Conservation (phyloP, 2,888 invertebrate genomes). For the Lithophane socia region DNA sequence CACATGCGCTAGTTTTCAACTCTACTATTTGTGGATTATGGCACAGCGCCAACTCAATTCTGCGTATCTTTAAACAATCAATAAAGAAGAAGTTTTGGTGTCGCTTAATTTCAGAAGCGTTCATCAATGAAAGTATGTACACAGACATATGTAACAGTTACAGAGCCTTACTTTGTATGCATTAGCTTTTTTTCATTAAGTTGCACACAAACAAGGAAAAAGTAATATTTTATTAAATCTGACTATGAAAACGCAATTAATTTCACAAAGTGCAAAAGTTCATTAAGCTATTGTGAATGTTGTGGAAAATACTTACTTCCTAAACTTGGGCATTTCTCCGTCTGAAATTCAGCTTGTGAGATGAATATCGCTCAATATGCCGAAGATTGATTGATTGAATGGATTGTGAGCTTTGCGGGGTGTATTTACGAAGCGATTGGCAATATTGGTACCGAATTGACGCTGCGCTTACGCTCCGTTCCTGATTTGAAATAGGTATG, state of each 20-base stretch:
- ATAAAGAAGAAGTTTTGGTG: slow-evolving; percentile 30
- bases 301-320: background rate
- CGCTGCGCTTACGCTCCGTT: background rate
- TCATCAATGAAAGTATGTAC: background rate
- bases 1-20: slow-evolving; percentile 63
- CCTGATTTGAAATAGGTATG: background rate
- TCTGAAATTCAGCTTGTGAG: background rate
- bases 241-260: background rate
- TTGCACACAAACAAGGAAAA: background rate
- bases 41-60: slow-evolving; percentile 67
- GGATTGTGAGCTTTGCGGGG: background rate
- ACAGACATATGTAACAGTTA: background rate
- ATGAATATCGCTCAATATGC: background rate
- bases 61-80: slow-evolving; percentile 55
- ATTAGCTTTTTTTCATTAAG: background rate
- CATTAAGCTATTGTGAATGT: background rate
- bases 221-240: background rate
- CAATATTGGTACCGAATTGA: background rate
- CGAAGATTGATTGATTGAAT: background rate
- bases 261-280: background rate
- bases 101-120: background rate
- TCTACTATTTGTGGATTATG: slow-evolving; percentile 70
- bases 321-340: background rate
- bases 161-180: background rate
- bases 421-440: background rate